These are phyloP conservation scores for Wiebesia pumilae DNA, from an alignment of 1,140 invertebrate species.

Conservation along the genomic window DNA sequence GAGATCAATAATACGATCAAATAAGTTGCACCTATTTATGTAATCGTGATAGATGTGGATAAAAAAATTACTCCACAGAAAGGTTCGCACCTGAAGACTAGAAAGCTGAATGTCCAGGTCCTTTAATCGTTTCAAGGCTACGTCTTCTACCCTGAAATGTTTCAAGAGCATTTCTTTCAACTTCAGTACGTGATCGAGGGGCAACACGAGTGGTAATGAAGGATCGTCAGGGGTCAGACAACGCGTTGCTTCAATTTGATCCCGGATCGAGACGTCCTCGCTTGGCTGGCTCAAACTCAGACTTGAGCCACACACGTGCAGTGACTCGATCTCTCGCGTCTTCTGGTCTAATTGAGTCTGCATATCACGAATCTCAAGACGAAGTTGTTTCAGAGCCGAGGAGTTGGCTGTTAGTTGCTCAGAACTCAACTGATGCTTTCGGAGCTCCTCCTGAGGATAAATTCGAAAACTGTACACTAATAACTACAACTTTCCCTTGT, in stretches of 20 bases:
- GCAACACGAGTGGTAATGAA: constrained; percentile 68
- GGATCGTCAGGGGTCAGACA: constrained; percentile 72
- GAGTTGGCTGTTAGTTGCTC: constrained; percentile 77
- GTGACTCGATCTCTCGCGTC: constrained; percentile 81
- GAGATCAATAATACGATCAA: too few species aligned
- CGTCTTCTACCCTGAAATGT: constrained; percentile 83
- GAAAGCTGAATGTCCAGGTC: constrained; percentile 85
- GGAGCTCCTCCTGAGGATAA: constrained; percentile 74
- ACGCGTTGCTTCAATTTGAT: constrained; percentile 75
- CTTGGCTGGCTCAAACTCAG: constrained; percentile 81
- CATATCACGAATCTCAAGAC: constrained; percentile 77
- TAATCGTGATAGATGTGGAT: not conserved
- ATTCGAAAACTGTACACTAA: not conserved
- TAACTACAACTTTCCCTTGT: not conserved
- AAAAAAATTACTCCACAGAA: not conserved
- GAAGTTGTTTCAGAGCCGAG: constrained; percentile 75
- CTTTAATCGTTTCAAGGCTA: constrained; percentile 82
- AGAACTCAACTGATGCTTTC: constrained; percentile 75
- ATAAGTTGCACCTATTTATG: not conserved
- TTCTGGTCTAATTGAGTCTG: constrained; percentile 79
- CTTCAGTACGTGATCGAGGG: constrained; percentile 77
- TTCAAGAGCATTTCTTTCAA: constrained; percentile 81
- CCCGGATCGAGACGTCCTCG: constrained; percentile 85
- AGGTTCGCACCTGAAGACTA: constrained; percentile 7
- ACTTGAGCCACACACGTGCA: constrained; percentile 78